Percentiles rank a stretch among this genome's conserved stretches.
Conservation (phyloP, 2,113 vertebrate species). For the Tychaedon coryphoeus region DNA sequence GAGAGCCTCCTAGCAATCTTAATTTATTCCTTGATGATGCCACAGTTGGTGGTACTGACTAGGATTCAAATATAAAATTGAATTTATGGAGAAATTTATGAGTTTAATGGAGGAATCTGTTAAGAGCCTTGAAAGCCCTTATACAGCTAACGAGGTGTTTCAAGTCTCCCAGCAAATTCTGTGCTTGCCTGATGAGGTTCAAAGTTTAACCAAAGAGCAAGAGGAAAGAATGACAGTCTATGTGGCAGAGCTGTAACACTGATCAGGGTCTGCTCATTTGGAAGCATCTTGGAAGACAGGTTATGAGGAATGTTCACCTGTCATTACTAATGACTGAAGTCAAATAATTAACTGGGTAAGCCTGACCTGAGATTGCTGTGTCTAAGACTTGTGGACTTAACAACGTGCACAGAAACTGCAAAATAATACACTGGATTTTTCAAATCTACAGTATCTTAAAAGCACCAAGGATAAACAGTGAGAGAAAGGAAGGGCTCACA, state of each 20-base stretch:
- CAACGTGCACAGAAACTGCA: constrained; percentile 22
- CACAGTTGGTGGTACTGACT: constrained; percentile 45
- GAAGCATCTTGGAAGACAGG: constrained; percentile 58
- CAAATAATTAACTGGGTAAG: constrained; percentile 62
- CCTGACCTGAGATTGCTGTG: constrained; percentile 9
- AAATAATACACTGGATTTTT: neutral
- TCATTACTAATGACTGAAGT: constrained; percentile 54
- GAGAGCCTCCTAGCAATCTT: neutral
- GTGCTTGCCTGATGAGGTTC: constrained; percentile 53
- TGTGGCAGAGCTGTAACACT: constrained; percentile 4
- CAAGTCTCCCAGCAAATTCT: constrained; percentile 67
- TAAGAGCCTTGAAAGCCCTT: constrained; percentile 59
- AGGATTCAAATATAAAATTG: constrained; percentile 54
- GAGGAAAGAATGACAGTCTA: constrained; percentile 64
- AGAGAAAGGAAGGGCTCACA: neutral
- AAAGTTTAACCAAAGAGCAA: constrained; percentile 61
- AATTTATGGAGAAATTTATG: constrained; percentile 64
- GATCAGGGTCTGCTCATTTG: constrained; percentile 26
- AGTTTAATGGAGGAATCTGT: constrained; percentile 62
- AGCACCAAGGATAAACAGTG: neutral
- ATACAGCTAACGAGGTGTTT: constrained; percentile 65
- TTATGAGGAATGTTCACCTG: constrained; percentile 49
- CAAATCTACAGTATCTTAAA: neutral
- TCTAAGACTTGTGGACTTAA: constrained; percentile 19
- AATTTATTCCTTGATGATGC: constrained; percentile 52